Evolutionary conservation across 2,888 invertebrate species (phyloP), one percentile per base, ranked within the genome.

Genomic region (Cerceris ruficornis): DNA sequence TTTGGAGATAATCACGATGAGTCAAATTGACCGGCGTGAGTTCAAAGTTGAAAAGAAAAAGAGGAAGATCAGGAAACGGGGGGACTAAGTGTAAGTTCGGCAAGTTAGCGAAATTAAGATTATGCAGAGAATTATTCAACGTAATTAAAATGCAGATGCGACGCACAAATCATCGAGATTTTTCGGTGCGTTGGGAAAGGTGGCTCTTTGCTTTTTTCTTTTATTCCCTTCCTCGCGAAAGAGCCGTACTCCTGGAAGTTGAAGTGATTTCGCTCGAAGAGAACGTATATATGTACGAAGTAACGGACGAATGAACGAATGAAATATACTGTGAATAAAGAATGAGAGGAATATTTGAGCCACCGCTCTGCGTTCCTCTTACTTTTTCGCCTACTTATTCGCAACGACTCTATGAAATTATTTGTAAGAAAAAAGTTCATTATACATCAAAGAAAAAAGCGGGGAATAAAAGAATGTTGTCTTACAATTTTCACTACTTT

Each of bases 81-180:
- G 65, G 69, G 76, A 72, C 62, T 17, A 78, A 67, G 70, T 61
- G 75, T 76, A 82, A 83, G 67, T 81, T 73, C 57, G 59, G 46
- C 69, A 75, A 77, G 75, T 81, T 82, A 65, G 79, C 77, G 70
- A 76, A 83, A 85, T 83, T 80, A 83, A 86, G 88, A 87, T 91
- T 91, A 90, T 90, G 89, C 90, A 82, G 83, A 86, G 86, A 89
- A 91, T 91, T 91, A 91, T 91, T 90, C 91, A 85, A 81, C 85
- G 90, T 91, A 91, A 92, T 92, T 92, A 92, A 92, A 91, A 92
- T 92, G 92, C 90, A 92, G 91, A 92, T 92, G 90, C 90, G 90
- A 88, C 87, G 87, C 89, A 91, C 92, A 91, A 92, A 92, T 92
- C 91, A 91, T 90, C 85, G 87, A 82, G 88, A 89, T 90, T 91